Percentiles rank a stretch among this genome's conserved stretches.
Evolutionary conservation across 2,797 vertebrate species (phyloP).

Genomic region (Gymnoscopelus microlampas): DNA sequence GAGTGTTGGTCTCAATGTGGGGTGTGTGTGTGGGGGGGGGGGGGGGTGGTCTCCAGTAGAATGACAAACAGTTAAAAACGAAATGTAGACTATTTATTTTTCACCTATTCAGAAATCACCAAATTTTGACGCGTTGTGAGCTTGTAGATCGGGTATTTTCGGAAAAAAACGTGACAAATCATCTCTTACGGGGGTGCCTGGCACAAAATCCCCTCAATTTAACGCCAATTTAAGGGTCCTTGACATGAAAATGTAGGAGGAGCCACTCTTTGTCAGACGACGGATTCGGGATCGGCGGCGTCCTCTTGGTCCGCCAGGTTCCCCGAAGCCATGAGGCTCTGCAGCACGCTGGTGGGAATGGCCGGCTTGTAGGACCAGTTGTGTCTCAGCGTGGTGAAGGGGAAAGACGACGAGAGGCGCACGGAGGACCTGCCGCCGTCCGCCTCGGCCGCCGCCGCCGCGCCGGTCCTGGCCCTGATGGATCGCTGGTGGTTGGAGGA

Average conservation of each 20-base stretch:
- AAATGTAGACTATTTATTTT: no score
- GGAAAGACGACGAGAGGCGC: conserved; percentile 86
- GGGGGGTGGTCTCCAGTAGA: no score
- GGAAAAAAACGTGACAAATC: no score
- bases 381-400: conserved; percentile 81
- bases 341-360: conserved; percentile 84
- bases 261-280: conserved; percentile 42
- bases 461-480: neutral
- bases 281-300: conserved; percentile 71
- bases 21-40: no score
- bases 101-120: no score
- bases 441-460: neutral
- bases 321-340: conserved; percentile 82
- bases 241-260: no score
- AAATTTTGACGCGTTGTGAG: no score
- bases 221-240: no score
- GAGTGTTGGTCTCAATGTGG: neutral
- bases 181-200: no score
- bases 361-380: conserved; percentile 82
- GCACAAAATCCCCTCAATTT: neutral
- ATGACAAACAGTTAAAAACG: no score
- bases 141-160: no score
- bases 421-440: conserved; percentile 50
- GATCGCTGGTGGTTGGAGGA: conserved; percentile 24
- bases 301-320: conserved; percentile 85